A percentile compares a stretch with the other conserved stretches of the same genome.
These are phyloP conservation scores for Drosophila equinoxialis DNA, from an alignment of 1,140 invertebrate genomes.

Conservation along the genomic window DNA sequence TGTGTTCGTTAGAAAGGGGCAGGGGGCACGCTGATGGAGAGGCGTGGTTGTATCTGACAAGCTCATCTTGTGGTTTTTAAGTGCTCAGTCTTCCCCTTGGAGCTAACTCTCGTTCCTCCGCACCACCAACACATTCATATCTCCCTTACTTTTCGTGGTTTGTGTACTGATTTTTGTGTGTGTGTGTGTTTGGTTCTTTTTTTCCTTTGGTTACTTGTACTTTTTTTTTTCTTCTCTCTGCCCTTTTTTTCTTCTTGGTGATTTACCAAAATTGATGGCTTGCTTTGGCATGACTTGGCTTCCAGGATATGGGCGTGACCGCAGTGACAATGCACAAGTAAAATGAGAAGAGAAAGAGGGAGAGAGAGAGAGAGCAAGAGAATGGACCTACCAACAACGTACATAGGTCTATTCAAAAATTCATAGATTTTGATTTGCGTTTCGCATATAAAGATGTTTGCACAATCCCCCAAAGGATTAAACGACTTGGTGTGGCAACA, in stretches of 20 bases:
- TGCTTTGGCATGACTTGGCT: slow-evolving; percentile 55
- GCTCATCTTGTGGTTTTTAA: slow-evolving; percentile 76
- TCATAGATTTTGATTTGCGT: slow-evolving; percentile 72
- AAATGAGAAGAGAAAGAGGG: neutral
- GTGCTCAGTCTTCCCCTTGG: slow-evolving; percentile 38
- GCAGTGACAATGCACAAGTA: slow-evolving; percentile 44
- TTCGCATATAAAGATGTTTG: slow-evolving; percentile 47
- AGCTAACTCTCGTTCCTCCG: neutral
- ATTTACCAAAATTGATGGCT: slow-evolving; percentile 77
- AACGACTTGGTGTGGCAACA: slow-evolving; percentile 16
- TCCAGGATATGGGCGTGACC: slow-evolving; percentile 14
- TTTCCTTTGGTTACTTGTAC: slow-evolving; percentile 27
- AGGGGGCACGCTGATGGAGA: neutral
- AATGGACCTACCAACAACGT: no score
- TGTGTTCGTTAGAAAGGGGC: slow-evolving; percentile 2
- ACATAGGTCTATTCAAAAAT: slow-evolving; percentile 49
- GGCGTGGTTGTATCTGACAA: slow-evolving; percentile 59
- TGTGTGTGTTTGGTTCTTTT: slow-evolving; percentile 4
- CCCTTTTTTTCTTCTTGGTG: slow-evolving; percentile 51
- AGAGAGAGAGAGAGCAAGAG: neutral
- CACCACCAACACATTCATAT: neutral
- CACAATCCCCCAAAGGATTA: slow-evolving; percentile 63
- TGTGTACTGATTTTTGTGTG: slow-evolving; percentile 15
- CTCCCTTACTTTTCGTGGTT: slow-evolving; percentile 1
- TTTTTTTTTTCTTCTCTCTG: slow-evolving; percentile 12